phyloP scores from a whole-genome alignment of 2,888 invertebrate genomes.

The Litoditis marina region DNA sequence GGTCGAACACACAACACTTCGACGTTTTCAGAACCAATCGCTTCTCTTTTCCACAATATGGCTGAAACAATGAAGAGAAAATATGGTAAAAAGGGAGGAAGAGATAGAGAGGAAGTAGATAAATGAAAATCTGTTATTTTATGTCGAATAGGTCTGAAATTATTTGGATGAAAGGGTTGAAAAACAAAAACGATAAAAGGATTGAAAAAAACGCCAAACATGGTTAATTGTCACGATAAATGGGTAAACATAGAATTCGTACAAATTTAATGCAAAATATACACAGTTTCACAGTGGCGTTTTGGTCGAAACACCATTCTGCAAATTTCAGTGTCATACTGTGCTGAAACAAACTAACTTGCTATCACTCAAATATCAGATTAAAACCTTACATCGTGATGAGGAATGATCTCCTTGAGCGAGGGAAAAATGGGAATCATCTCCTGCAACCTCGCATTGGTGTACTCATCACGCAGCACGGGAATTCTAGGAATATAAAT shows the following conservation, averaged over 20 bases:
- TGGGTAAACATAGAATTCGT: neutral
- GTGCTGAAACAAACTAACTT: too few relatives aligned
- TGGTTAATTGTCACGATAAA: neutral
- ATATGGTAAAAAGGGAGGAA: neutral
- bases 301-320: too few relatives aligned
- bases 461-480: conserved; percentile 1
- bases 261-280: neutral
- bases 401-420: neutral
- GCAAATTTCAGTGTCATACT: too few relatives aligned
- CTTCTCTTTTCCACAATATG: neutral
- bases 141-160: too few relatives aligned
- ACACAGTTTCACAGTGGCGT: too few relatives aligned
- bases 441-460: neutral
- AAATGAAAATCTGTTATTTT: too few relatives aligned
- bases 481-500: neutral
- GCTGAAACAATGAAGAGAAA: neutral
- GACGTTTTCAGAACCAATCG: neutral
- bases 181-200: too few relatives aligned
- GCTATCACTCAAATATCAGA: neutral
- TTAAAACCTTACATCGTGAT: neutral
- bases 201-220: neutral
- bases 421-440: neutral
- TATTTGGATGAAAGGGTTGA: too few relatives aligned
- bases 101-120: too few relatives aligned
- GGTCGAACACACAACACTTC: conserved; percentile 1